Percentiles rank a stretch among this genome's conserved stretches.
These are phyloP conservation scores for Parapristionchus giblindavisi DNA, from an alignment of 2,888 invertebrate species.

Conservation along the genomic window DNA sequence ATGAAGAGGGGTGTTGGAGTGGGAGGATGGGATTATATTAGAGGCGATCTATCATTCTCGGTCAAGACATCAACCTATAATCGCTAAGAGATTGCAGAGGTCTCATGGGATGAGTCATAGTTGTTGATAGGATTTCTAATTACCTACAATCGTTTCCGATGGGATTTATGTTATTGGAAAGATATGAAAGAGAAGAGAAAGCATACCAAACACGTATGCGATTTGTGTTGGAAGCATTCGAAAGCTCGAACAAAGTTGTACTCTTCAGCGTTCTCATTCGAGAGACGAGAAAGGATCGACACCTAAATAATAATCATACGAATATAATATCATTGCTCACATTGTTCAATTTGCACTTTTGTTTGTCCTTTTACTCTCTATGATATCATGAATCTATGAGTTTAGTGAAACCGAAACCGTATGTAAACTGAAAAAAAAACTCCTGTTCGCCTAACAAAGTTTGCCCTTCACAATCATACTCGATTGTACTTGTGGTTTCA, in stretches of 20 bases:
- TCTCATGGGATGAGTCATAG: not conserved
- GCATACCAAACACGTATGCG: conserved; percentile 90
- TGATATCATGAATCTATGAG: no score
- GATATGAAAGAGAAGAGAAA: conserved; percentile 76
- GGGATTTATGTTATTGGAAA: no score
- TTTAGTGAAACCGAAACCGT: no score
- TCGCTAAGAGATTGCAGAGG: not conserved
- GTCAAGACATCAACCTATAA: no score
- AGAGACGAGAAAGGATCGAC: conserved; percentile 72
- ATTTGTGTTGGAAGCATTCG: conserved; percentile 98
- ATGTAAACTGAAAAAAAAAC: no score
- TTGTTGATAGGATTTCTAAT: no score
- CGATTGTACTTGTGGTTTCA: no score
- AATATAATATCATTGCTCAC: not conserved
- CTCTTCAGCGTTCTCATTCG: conserved; percentile 97
- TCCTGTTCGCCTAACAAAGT: no score
- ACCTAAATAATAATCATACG: conserved; percentile 40
- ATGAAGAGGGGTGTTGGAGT: not conserved
- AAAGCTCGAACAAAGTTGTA: conserved; percentile 99
- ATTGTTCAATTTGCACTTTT: not conserved
- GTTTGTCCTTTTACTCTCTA: no score
- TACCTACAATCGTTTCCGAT: no score
- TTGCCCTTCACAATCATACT: no score
- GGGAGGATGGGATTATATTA: not conserved
- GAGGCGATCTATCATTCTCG: no score